phyloP scores from a whole-genome alignment of 2,888 invertebrate species.

The Lacanobia wlatinum region DNA sequence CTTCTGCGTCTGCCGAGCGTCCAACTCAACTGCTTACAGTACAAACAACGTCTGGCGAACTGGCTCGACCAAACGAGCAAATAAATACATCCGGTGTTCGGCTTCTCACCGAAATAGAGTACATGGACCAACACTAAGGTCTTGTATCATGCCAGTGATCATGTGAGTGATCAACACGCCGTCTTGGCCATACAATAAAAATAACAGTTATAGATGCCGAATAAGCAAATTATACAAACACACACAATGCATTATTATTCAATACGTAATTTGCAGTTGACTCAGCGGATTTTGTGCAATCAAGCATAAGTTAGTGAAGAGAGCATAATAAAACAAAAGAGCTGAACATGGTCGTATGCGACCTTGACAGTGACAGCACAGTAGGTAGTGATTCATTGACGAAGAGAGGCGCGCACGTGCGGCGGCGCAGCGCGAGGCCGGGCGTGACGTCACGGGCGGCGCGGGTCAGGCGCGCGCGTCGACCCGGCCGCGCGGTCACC shows the following conservation, averaged over 20 bases:
- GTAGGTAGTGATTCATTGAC: constrained; percentile 57
- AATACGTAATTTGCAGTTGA: constrained; percentile 29
- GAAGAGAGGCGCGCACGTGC: constrained; percentile 35
- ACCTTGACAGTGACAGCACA: constrained; percentile 73
- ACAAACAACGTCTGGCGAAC: constrained; percentile 32
- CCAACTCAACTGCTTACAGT: constrained; percentile 47
- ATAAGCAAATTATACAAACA: constrained; percentile 19
- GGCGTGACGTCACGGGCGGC: constrained; percentile 50
- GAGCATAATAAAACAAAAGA: constrained; percentile 51
- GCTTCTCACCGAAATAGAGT: not conserved
- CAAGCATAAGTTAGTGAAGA: constrained; percentile 45
- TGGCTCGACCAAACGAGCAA: constrained; percentile 30
- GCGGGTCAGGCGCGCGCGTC: constrained; percentile 42
- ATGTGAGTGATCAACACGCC: not conserved
- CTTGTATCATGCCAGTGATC: constrained; percentile 14
- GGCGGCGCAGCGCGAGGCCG: constrained; percentile 34
- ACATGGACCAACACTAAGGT: constrained; percentile 9
- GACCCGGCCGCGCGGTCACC: constrained; percentile 46
- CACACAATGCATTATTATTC: constrained; percentile 43
- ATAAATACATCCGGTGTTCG: constrained; percentile 31
- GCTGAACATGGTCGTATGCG: constrained; percentile 37
- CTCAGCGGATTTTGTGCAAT: constrained; percentile 54
- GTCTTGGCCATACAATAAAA: constrained; percentile 15
- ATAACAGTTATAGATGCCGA: constrained; percentile 11
- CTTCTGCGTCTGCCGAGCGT: constrained; percentile 65